Evolutionary conservation across 2,888 invertebrate species (phyloP), one percentile per base, ranked within the genome.

Genomic region (Cephus runcator): DNA sequence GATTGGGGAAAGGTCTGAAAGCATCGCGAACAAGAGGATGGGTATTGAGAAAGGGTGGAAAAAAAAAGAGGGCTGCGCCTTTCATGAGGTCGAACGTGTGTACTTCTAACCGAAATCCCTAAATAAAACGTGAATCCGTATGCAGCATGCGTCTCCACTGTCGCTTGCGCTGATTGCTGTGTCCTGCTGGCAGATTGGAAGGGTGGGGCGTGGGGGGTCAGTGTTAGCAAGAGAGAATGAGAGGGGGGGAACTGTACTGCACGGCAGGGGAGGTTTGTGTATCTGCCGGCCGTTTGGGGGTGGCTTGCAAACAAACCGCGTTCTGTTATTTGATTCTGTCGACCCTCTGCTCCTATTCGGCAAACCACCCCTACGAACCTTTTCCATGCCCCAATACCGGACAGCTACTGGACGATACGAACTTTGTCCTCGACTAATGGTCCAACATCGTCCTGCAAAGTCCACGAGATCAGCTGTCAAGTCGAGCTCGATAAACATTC

Each of bases 221-320:
- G 73, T 73, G 77, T 73, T 56, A 76, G 69, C 76, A 34, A 71
- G 30, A 33, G 36, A 73, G 30, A 35, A 75, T 31, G 69, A 69
- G 35, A 36, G 75, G 34, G 33, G n/a, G 56, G 77, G 73, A n/a
- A 33, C 36, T 83, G 85, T 83, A 81, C 83, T 40, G 40, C 40
- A 40, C 40, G 40, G 15, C 1, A 40, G 15, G 40, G 69, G 76
- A 11, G 74, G 76, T 75, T 34, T 73, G 40, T 83, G 82, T 85
- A 83, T 84, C 83, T 83, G 79, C 82, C 79, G 80, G 82, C 79
- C 83, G 84, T 81, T 83, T 79, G 78, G 81, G 85, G 87, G 83
- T 84, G 85, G 87, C 83, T 88, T 87, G 87, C 88, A 88, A 88
- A 88, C 88, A 88, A 88, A 88, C 88, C 86, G 84, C 86, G 85